These are phyloP conservation scores for Formica exsecta DNA, from an alignment of 1,140 invertebrate species.

Conservation along the genomic window DNA sequence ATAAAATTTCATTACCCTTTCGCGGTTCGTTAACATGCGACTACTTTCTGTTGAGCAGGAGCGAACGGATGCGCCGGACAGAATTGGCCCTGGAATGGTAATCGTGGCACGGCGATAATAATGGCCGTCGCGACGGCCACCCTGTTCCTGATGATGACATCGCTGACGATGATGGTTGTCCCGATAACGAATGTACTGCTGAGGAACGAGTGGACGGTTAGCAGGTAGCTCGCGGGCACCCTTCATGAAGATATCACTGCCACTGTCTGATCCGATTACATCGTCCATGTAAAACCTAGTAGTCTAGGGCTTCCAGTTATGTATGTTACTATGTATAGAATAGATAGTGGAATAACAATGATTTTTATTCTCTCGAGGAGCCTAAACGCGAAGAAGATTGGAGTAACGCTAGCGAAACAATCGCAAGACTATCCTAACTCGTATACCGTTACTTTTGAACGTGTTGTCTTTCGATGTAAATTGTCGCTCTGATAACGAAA, in stretches of 20 bases:
- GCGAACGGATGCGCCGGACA: slow-evolving; percentile 48
- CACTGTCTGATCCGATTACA: slow-evolving; percentile 80
- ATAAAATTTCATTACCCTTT: slow-evolving; percentile 39
- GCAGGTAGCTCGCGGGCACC: slow-evolving; percentile 67
- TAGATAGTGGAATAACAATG: slow-evolving; percentile 84
- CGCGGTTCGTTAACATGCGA: slow-evolving; percentile 39
- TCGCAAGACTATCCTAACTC: slow-evolving; percentile 9
- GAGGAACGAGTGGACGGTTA: neutral
- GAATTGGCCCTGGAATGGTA: slow-evolving; percentile 64
- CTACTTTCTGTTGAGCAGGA: slow-evolving; percentile 53
- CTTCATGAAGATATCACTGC: slow-evolving; percentile 57
- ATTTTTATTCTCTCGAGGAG: slow-evolving; percentile 82
- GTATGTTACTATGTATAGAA: slow-evolving; percentile 85
- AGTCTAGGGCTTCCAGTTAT: slow-evolving; percentile 87
- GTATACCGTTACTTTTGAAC: slow-evolving; percentile 81
- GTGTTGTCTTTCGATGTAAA: slow-evolving; percentile 85
- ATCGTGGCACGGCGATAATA: slow-evolving; percentile 50
- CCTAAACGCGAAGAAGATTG: slow-evolving; percentile 38
- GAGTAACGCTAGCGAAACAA: slow-evolving; percentile 29
- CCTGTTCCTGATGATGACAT: slow-evolving; percentile 60
- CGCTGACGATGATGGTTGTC: slow-evolving; percentile 54
- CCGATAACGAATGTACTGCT: slow-evolving; percentile 49
- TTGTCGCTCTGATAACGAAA: slow-evolving; percentile 70
- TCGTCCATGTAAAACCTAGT: slow-evolving; percentile 87
- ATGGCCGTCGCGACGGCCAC: slow-evolving; percentile 28